These are phyloP conservation scores for Podarcis cretensis DNA, from an alignment of 2,113 vertebrate species.

Conservation along the genomic window DNA sequence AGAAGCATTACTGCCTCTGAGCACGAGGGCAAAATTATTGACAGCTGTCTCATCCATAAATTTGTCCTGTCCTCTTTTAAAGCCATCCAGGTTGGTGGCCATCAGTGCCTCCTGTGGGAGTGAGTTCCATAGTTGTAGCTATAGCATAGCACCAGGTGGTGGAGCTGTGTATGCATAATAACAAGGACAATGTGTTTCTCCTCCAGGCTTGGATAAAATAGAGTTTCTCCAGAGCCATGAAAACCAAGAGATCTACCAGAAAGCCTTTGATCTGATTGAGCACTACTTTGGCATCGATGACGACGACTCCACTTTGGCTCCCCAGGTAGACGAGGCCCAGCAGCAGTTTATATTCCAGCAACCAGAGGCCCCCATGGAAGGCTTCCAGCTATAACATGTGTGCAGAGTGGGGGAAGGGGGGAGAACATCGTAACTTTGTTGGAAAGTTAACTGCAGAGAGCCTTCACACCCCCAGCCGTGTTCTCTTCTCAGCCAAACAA, in stretches of 20 bases:
- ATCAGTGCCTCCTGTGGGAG: too few relatives aligned
- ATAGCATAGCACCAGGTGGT: too few relatives aligned
- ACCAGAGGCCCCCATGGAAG: conserved; percentile 96
- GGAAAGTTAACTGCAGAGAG: conserved; percentile 42
- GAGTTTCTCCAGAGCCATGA: conserved; percentile 98
- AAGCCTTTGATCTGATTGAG: conserved; percentile 97
- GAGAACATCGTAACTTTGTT: conserved; percentile 57
- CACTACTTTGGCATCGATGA: conserved; percentile 98
- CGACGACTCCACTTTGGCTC: conserved; percentile 86
- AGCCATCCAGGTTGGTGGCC: too few relatives aligned
- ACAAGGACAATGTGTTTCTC: not conserved
- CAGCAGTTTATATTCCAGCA: conserved; percentile 98
- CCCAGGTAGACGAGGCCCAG: conserved; percentile 93
- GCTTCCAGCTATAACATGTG: conserved; percentile 93
- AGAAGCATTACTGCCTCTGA: too few relatives aligned
- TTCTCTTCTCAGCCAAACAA: conserved; percentile 52
- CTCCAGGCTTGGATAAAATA: conserved; percentile 94
- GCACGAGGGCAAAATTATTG: too few relatives aligned
- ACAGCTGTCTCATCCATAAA: too few relatives aligned
- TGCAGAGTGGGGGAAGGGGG: not conserved
- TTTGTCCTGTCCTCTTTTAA: too few relatives aligned
- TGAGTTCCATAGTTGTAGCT: too few relatives aligned
- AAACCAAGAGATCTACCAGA: conserved; percentile 99
- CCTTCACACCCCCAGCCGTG: conserved; percentile 31
- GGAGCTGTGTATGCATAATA: too few relatives aligned